Evolutionary conservation across 2,888 invertebrate genomes (phyloP).

Genomic region (Hirtodrosophila confusa): DNA sequence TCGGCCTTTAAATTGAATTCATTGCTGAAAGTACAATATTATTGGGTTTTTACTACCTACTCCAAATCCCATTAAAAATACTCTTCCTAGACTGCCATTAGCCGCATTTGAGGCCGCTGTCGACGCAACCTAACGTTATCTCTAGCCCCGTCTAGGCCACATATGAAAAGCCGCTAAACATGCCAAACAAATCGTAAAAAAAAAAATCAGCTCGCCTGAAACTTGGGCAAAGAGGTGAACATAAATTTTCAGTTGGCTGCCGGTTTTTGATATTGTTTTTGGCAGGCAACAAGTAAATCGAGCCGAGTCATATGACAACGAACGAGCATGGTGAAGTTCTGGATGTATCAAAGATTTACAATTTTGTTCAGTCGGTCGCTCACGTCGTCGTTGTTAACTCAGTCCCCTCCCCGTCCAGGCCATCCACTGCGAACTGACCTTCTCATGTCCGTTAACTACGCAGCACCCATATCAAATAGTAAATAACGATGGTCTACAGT

Average conservation of each 20-base stretch:
- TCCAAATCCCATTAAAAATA: too few relatives aligned
- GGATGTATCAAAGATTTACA: conserved; percentile 19
- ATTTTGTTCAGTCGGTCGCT: conserved; percentile 26
- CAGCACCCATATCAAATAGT: conserved; percentile 42
- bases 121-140: conserved; percentile 49
- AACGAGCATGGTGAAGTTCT: conserved; percentile 24
- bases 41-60: too few relatives aligned
- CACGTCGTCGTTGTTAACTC: conserved; percentile 21
- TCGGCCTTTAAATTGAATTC: too few relatives aligned
- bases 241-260: conserved; percentile 52
- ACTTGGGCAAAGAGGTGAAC: conserved; percentile 32
- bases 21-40: too few relatives aligned
- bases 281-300: conserved; percentile 7
- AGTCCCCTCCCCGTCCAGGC: too few relatives aligned
- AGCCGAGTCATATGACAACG: conserved; percentile 18
- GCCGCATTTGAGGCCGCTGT: conserved; percentile 5
- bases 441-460: conserved; percentile 47
- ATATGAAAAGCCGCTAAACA: conserved; percentile 20
- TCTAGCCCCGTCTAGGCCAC: conserved; percentile 3
- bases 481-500: conserved; percentile 33
- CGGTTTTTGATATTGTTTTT: conserved; percentile 16
- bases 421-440: conserved; percentile 38
- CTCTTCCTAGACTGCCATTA: conserved; percentile 8
- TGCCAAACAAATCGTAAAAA: conserved; percentile 20
- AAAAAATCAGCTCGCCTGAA: conserved; percentile 14